phyloP scores from a whole-genome alignment of 1,140 invertebrate genomes.

The Heliconius hermathena region DNA sequence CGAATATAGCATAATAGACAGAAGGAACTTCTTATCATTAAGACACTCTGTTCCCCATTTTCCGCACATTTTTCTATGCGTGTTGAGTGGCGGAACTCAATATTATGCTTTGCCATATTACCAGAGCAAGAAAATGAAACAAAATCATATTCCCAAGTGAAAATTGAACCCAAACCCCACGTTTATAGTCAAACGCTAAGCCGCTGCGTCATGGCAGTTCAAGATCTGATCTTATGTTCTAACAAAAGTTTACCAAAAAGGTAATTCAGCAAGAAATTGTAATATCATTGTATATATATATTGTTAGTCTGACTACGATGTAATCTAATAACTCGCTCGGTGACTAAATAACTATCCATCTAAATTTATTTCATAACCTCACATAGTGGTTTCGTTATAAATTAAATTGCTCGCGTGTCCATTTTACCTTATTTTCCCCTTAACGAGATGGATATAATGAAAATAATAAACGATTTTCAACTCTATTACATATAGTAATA shows the following conservation, averaged over 20 bases:
- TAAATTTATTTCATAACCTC: conserved; percentile 12
- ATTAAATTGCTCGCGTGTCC: conserved; percentile 37
- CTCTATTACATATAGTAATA: neutral
- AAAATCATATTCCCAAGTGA: no score
- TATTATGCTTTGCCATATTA: no score
- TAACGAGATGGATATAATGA: neutral
- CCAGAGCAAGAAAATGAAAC: no score
- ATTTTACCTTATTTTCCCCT: conserved; percentile 31
- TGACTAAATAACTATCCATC: neutral
- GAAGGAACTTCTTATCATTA: no score
- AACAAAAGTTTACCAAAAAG: neutral
- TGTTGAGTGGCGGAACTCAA: no score
- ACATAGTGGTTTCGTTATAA: conserved; percentile 26
- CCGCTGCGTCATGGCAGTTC: no score
- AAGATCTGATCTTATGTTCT: no score
- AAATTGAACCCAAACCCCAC: no score
- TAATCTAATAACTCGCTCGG: neutral
- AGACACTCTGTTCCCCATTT: no score
- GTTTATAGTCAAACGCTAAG: no score
- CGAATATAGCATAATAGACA: no score
- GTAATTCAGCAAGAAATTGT: neutral
- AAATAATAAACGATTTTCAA: neutral
- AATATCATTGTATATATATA: neutral
- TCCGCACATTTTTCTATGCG: no score
- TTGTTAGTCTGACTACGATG: neutral